phyloP scores from a whole-genome alignment of 2,888 invertebrate species.

The Copidosoma aretas region DNA sequence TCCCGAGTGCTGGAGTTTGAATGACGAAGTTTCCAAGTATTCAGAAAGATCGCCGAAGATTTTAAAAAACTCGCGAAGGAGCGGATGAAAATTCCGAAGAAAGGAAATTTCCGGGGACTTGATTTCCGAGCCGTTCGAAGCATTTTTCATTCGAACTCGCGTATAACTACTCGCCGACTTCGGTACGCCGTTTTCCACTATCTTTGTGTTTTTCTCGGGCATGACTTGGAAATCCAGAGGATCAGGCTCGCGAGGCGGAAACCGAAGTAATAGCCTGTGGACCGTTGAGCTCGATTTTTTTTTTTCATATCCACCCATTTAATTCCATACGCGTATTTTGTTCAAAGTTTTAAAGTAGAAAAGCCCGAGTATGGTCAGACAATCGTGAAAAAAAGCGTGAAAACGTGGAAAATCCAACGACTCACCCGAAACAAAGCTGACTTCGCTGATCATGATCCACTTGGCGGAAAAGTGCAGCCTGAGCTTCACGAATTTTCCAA shows the following conservation, averaged over 20 bases:
- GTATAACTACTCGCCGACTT: not conserved
- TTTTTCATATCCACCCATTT: not conserved
- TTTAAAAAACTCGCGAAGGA: not conserved
- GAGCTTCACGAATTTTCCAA: constrained; percentile 81
- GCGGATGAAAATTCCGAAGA: not conserved
- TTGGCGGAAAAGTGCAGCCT: constrained; percentile 79
- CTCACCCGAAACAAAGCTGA: constrained; percentile 82
- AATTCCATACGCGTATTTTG: not conserved
- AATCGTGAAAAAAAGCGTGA: not conserved
- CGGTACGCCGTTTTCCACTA: not conserved
- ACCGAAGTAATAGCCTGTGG: no score
- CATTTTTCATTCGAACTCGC: not conserved
- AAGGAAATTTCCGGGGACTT: no score
- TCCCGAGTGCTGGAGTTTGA: not conserved
- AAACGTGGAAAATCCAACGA: constrained; percentile 33
- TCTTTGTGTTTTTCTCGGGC: not conserved
- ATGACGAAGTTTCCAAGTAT: not conserved
- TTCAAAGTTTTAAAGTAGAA: not conserved
- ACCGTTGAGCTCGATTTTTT: no score
- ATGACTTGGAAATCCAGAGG: no score
- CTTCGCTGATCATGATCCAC: constrained; percentile 91
- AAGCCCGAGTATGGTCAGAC: not conserved
- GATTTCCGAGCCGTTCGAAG: no score
- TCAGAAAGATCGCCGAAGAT: not conserved
- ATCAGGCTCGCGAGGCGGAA: no score